phyloP scores from a whole-genome alignment of 92 coral and sea anemone species.

The Desmophyllum pertusum region DNA sequence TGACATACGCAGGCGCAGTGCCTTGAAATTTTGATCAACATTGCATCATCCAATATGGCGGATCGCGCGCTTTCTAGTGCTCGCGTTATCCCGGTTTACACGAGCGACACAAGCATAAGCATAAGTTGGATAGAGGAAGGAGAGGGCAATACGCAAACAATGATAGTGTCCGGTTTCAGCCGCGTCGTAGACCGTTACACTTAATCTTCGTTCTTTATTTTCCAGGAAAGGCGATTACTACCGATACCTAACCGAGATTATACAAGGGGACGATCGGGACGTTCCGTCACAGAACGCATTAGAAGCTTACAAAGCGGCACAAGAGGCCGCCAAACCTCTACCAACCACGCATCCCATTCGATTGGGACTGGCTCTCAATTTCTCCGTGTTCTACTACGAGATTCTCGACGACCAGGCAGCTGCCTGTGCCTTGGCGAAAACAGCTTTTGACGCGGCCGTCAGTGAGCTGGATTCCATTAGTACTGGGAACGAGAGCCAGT shows the following conservation, averaged over 20 bases:
- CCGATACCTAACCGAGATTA: conserved; percentile 79
- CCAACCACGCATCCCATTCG: conserved; percentile 80
- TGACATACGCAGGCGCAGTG: no score
- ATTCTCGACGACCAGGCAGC: conserved; percentile 61
- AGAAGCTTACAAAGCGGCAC: conserved; percentile 61
- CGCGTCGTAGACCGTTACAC: not conserved
- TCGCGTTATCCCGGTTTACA: no score
- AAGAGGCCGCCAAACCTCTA: not conserved
- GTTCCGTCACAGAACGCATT: conserved; percentile 59
- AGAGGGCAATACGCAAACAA: not conserved
- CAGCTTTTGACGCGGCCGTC: conserved; percentile 73
- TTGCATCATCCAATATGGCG: no score
- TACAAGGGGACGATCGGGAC: conserved; percentile 15
- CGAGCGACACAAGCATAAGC: no score
- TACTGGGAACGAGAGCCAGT: conserved; percentile 56
- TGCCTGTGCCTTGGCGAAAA: conserved; percentile 84
- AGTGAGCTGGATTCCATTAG: conserved; percentile 60
- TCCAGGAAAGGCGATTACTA: conserved; percentile 91
- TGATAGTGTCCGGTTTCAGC: not conserved
- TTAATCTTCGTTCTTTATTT: not conserved
- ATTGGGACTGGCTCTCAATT: conserved; percentile 88
- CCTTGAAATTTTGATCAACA: no score
- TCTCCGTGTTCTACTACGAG: conserved; percentile 92
- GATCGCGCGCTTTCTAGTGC: no score
- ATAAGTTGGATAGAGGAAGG: no score